Evolutionary conservation across 2,797 vertebrate species (phyloP), one percentile per base, ranked within the genome.

Genomic region (Eulemur rubriventer): DNA sequence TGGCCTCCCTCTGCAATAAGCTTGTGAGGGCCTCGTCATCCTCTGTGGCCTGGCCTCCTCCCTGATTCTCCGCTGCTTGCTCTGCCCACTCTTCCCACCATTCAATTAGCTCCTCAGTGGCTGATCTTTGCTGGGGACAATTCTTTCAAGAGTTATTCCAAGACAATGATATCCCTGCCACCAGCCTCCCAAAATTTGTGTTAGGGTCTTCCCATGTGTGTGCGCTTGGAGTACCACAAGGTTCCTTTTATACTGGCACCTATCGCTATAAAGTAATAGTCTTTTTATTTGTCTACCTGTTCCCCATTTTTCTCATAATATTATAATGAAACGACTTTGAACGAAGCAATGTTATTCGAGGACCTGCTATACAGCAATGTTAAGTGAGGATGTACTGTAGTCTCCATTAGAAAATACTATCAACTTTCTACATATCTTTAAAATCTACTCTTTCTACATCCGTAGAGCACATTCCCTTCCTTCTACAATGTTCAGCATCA

Each of bases 381-480:
- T 73, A 73, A 73, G 30, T 48, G 46, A 48, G 30, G 30, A 48
- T 18, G 11, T 75, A 50, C 5, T 26, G 1, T n/a, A 63, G 20
- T 87, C 55, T 82, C n/a, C 28, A 43, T 78, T 93, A 35, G 46
- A 82, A 91, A 86, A 95, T 57, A 61, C 17, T 82, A 67, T 78
- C 76, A 82, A 50, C 11, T 81, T 81, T 76, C 63, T 69, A 82
- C 33, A 72, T 26, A 48, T 35, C 33, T 81, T 85, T 22, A 83
- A 94, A 88, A 72, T 73, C 13, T 59, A 38, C 72, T 43, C 38
- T 87, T 65, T 87, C 22, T 82, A n/a, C 50, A 67, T 73, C 24
- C 24, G 11, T 65, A 22, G 24, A 65, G 16, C 69, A 46, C 5
- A 30, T 80, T 55, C 35, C 46, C 10, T 52, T 72, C 55, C 7